Base-by-base conservation (phyloP, 2,888 invertebrate species). In the Yponomeuta evonymella region DNA sequence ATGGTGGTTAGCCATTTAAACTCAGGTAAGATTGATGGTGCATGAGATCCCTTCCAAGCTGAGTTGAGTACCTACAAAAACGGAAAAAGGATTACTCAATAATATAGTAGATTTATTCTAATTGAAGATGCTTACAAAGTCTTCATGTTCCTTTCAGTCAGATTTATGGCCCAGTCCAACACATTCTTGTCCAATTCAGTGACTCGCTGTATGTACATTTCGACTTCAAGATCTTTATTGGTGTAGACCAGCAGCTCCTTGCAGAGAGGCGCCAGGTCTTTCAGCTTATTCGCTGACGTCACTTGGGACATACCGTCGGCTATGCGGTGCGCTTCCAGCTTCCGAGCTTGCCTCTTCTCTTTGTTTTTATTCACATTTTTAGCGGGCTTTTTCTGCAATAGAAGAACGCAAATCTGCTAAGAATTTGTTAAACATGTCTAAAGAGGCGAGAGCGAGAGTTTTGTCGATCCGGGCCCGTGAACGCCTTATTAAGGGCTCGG, bases 121-220 rank as follows among this genome's bases (percentile, higher is more conserved):
- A 43, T 43, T 43, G 43, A 43, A 43, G 29, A 12, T 65, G 12
- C 67, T 67, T 94, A 97, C 94, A 95, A 88, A 73, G 89, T 81
- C 84, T 95, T 94, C 97, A 97, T 97, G 84, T 97, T 97, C 74
- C 93, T 92, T 82, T 96, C 95, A 73, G 96, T 95, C 43, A 97
- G 91, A 77, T 95, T 93, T 78, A 96, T 95, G 67, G 95, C 94
- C 96, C 96, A 96, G 58, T 95, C 89, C 51, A 94, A 83, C 9
- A 93, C 91, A 72, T 88, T 87, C 71, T 93, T 87, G 70, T 94
- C 92, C 70, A 96, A 84, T 72, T 95, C 88, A 67, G 84, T 83
- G 9, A 94, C 94, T 78, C 85, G 90, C 75, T 93, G 92, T 72
- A 95, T 95, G 75, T 89, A 93, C 77, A 96, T 91, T 66, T 93